phyloP scores from a whole-genome alignment of 2,888 invertebrate species.

The Oligia strigilis region DNA sequence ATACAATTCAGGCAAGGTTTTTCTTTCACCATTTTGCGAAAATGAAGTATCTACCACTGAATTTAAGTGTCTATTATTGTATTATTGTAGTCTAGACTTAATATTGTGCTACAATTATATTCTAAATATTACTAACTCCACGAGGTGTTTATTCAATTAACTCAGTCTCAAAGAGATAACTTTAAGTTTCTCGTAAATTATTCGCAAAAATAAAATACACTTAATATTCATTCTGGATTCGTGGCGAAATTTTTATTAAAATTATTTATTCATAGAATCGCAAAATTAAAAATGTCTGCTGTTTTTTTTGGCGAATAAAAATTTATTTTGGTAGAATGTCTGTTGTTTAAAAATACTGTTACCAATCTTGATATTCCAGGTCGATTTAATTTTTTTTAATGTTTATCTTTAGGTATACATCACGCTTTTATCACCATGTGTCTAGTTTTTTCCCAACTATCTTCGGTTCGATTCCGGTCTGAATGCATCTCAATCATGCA shows the following conservation, averaged over 20 bases:
- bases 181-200: slow-evolving; percentile 7
- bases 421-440: no score
- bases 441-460: not conserved
- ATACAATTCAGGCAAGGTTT: not conserved
- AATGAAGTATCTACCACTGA: not conserved
- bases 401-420: no score
- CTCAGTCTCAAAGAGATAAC: slow-evolving; percentile 20
- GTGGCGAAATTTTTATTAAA: slow-evolving; percentile 1
- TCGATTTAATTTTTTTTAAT: no score
- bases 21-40: not conserved
- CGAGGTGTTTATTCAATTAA: slow-evolving; percentile 45
- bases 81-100: slow-evolving; percentile 8
- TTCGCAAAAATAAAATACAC: slow-evolving; percentile 12
- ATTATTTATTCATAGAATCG: slow-evolving; percentile 35
- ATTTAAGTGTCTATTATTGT: not conserved
- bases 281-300: slow-evolving; percentile 6
- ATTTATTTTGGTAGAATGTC: not conserved
- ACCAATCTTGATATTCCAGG: not conserved
- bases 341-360: not conserved
- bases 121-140: slow-evolving; percentile 25
- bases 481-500: no score
- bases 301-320: not conserved
- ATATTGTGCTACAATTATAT: slow-evolving; percentile 23
- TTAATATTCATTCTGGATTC: slow-evolving; percentile 28
- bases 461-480: no score